phyloP scores from a whole-genome alignment of 2,113 vertebrate species.

The Aptenodytes forsteri region DNA sequence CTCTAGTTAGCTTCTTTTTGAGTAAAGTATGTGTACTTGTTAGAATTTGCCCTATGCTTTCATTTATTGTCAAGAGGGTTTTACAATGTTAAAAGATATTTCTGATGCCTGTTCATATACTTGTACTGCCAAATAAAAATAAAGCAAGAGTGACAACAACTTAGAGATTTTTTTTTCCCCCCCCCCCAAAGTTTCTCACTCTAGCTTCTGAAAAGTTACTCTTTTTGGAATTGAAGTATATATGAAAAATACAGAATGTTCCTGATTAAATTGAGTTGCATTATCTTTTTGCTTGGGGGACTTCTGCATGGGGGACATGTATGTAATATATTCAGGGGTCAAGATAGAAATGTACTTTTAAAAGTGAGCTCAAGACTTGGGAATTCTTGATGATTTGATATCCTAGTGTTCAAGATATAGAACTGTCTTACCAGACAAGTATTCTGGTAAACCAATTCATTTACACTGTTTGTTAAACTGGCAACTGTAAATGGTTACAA shows the following conservation, averaged over 20 bases:
- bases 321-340: not conserved
- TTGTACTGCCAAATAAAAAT: not conserved
- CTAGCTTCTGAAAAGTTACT: not conserved
- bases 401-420: not conserved
- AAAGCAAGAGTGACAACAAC: not conserved
- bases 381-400: not conserved
- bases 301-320: not conserved
- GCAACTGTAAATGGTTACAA: not conserved
- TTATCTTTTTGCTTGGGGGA: not conserved
- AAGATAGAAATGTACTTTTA: not conserved
- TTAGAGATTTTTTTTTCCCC: not conserved
- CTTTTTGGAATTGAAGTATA: not conserved
- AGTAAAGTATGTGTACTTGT: not conserved
- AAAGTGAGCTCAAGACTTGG: not conserved
- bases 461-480: not conserved
- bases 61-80: not conserved
- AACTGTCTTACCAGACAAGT: not conserved
- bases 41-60: not conserved
- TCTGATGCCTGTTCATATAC: not conserved
- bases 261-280: not conserved
- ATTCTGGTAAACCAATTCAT: not conserved
- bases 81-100: not conserved
- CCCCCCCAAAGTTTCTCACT: not conserved
- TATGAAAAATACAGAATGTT: not conserved
- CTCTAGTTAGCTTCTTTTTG: not conserved